Conservation (phyloP, 2,797 vertebrate genomes). For the Bradypodion ventrale region DNA sequence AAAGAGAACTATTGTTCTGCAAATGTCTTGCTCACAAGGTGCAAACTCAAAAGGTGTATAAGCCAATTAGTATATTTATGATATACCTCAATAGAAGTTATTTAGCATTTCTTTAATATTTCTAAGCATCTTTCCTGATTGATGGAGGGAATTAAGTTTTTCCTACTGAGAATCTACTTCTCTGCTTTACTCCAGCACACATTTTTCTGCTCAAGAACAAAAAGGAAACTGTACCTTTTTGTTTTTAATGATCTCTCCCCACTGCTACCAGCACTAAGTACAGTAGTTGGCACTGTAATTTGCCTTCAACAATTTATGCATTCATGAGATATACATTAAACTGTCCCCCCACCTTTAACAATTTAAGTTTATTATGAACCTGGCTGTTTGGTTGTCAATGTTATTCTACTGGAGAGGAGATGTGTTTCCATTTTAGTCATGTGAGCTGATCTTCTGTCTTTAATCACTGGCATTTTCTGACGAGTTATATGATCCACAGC, state of each 20-base stretch:
- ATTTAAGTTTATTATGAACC: conserved; percentile 54
- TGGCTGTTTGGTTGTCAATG: conserved; percentile 46
- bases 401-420: conserved; percentile 52
- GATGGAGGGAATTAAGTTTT: neutral
- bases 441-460: conserved; percentile 19
- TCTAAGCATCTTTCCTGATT: neutral
- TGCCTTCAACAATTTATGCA: conserved; percentile 45
- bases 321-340: neutral
- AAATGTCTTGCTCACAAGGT: conserved; percentile 46
- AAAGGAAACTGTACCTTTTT: conserved; percentile 29
- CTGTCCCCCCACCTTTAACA: neutral
- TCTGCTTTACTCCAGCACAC: neutral
- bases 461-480: conserved; percentile 50
- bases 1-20: conserved; percentile 50
- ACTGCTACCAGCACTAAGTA: conserved; percentile 35
- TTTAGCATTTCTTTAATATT: neutral
- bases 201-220: conserved; percentile 33
- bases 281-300: conserved; percentile 47
- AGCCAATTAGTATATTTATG: conserved; percentile 56
- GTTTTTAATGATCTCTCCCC: conserved; percentile 44
- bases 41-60: conserved; percentile 27
- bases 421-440: conserved; percentile 50
- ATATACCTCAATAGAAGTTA: conserved; percentile 29
- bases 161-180: neutral
- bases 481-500: conserved; percentile 1